These are phyloP conservation scores for Sphyrna mokarran DNA, from an alignment of 2,113 vertebrate species.

Conservation along the genomic window DNA sequence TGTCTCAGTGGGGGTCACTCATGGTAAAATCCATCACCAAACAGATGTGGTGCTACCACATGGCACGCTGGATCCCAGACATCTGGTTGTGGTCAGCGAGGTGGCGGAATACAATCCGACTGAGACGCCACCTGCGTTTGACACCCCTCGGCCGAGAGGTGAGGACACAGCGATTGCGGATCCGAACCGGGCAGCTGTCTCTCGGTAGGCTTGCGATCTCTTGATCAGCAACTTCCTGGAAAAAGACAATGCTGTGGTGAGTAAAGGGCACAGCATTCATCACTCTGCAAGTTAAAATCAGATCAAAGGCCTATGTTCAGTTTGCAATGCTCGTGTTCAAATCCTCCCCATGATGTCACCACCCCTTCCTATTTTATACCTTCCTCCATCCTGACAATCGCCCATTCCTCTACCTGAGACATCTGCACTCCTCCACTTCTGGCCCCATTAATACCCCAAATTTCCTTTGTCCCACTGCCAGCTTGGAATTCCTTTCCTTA, in stretches of 20 bases:
- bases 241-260: not conserved
- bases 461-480: not conserved
- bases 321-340: not conserved
- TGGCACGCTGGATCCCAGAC: constrained; percentile 81
- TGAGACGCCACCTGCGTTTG: constrained; percentile 80
- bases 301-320: not conserved
- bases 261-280: not conserved
- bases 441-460: not conserved
- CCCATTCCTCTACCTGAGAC: not conserved
- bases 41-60: constrained; percentile 64
- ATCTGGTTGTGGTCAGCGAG: constrained; percentile 85
- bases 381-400: not conserved
- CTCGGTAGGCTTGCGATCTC: constrained; percentile 79
- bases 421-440: not conserved
- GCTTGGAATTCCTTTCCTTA: too few species aligned
- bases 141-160: constrained; percentile 84
- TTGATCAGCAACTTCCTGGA: constrained; percentile 76
- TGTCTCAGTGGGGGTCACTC: not conserved
- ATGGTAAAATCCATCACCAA: not conserved
- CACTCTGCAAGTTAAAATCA: not conserved
- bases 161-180: constrained; percentile 84
- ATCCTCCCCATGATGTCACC: not conserved
- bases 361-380: not conserved
- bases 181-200: constrained; percentile 85
- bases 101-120: constrained; percentile 85